phyloP scores from a whole-genome alignment of 2,113 vertebrate genomes.

The Dolichallabes microphthalmus region DNA sequence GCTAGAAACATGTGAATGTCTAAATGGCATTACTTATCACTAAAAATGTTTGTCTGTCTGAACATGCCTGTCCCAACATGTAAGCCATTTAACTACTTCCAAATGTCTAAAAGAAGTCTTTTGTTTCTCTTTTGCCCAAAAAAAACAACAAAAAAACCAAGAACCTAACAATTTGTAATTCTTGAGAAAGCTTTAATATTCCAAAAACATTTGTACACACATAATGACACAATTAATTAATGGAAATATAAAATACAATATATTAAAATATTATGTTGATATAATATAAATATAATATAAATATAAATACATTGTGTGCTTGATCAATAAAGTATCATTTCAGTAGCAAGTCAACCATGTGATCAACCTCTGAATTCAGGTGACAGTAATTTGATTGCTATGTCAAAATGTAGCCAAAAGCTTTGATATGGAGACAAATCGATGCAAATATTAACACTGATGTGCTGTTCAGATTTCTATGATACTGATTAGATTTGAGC shows the following conservation, averaged over 20 bases:
- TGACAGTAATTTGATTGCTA: neutral
- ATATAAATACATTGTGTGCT: neutral
- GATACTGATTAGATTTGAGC: slow-evolving; percentile 2
- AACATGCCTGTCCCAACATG: slow-evolving; percentile 8
- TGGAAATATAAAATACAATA: neutral
- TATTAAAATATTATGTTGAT: too few species aligned
- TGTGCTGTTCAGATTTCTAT: neutral
- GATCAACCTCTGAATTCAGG: slow-evolving; percentile 5
- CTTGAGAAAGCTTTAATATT: neutral
- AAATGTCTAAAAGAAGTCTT: slow-evolving; percentile 6
- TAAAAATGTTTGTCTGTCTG: slow-evolving; percentile 2
- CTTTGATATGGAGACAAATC: neutral
- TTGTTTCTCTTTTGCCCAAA: neutral
- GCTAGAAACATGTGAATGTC: slow-evolving; percentile 9
- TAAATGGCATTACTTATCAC: neutral
- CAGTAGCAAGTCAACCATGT: neutral
- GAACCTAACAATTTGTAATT: neutral
- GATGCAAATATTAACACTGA: neutral
- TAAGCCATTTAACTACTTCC: neutral
- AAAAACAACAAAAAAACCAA: neutral
- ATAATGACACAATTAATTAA: neutral
- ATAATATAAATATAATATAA: too few species aligned
- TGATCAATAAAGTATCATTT: neutral
- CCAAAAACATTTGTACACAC: neutral
- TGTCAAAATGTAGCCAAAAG: slow-evolving; percentile 18